Evolutionary conservation across 2,797 vertebrate species (phyloP).

Genomic region (Galaxias olidus): DNA sequence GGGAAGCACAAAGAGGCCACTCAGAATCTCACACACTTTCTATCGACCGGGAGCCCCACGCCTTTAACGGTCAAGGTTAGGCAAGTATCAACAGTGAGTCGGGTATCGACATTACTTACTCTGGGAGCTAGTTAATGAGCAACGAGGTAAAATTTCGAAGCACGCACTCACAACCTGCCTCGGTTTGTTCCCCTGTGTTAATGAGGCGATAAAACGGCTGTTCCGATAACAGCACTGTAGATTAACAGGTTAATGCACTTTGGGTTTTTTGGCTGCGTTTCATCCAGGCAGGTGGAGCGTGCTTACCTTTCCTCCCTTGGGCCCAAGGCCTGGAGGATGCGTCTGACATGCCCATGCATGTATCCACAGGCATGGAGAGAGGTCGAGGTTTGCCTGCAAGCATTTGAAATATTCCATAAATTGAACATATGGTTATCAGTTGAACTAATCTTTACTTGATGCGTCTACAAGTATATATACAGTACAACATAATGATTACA

Average conservation of each 20-base stretch:
- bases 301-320: constrained; percentile 82
- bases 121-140: constrained; percentile 22
- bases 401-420: constrained; percentile 18
- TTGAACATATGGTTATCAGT: constrained; percentile 12
- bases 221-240: constrained; percentile 13
- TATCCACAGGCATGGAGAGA: constrained; percentile 91
- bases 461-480: neutral
- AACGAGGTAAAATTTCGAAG: constrained; percentile 13
- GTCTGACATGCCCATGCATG: constrained; percentile 78
- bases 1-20: neutral
- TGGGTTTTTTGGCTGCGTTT: constrained; percentile 14
- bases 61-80: neutral
- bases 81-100: neutral
- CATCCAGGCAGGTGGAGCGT: constrained; percentile 16
- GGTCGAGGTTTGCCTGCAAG: constrained; percentile 88
- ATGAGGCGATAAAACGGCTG: constrained; percentile 16
- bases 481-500: neutral
- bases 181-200: constrained; percentile 12
- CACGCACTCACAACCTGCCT: constrained; percentile 7
- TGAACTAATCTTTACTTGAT: neutral
- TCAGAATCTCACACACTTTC: neutral
- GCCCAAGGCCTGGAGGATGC: constrained; percentile 75
- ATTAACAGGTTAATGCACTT: constrained; percentile 11
- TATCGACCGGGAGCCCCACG: neutral
- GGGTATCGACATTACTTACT: neutral